These are phyloP conservation scores for Parnassius smintheus DNA, from an alignment of 2,888 invertebrate species.

Conservation along the genomic window DNA sequence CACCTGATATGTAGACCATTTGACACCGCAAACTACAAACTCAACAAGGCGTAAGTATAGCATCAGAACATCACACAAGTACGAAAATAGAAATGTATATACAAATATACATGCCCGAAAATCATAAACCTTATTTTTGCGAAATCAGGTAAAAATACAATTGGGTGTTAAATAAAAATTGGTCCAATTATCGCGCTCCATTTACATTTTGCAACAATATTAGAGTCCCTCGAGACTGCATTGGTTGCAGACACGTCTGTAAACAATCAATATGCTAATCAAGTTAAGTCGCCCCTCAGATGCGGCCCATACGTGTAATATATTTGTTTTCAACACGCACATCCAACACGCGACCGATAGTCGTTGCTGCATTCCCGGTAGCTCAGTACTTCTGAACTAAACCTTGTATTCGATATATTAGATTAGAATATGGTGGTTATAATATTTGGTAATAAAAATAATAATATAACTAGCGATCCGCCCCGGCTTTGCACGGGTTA, in stretches of 20 bases:
- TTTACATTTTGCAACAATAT: conserved; percentile 1
- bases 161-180: not conserved
- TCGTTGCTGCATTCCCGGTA: conserved; percentile 20
- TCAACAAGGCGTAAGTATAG: too few species aligned
- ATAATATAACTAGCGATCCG: too few species aligned
- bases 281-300: conserved; percentile 51
- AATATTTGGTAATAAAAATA: too few species aligned
- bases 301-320: conserved; percentile 40
- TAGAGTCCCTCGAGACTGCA: conserved; percentile 13
- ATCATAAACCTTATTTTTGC: too few species aligned
- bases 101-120: too few species aligned
- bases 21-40: too few species aligned
- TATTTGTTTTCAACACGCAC: conserved; percentile 34
- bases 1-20: too few species aligned
- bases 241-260: conserved; percentile 42
- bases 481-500: too few species aligned
- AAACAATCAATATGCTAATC: conserved; percentile 72
- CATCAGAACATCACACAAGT: too few species aligned
- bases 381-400: too few species aligned
- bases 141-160: too few species aligned
- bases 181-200: not conserved
- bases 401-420: conserved; percentile 10
- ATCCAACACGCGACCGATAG: conserved; percentile 25
- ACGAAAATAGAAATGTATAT: too few species aligned
- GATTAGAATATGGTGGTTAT: not conserved